phyloP scores from a whole-genome alignment of 2,797 vertebrate genomes.

The Acrocephalus scirpaceus region DNA sequence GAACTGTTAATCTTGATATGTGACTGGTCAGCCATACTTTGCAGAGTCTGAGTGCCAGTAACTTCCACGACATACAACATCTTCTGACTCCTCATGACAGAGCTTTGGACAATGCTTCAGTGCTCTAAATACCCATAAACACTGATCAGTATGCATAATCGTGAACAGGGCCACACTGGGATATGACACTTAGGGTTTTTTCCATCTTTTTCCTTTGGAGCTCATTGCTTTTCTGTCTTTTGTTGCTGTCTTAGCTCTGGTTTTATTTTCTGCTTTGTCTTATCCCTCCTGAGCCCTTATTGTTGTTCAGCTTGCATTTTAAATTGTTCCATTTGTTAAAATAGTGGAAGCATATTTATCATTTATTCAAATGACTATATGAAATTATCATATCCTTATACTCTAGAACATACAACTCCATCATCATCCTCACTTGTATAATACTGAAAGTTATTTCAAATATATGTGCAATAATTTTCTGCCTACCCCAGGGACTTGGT shows the following conservation, averaged over 20 bases:
- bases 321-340: background rate
- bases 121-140: background rate
- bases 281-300: background rate
- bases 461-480: background rate
- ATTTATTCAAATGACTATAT: background rate
- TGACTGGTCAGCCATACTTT: background rate
- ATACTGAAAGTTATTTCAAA: conserved; percentile 36
- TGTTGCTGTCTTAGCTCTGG: background rate
- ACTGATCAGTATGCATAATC: background rate
- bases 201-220: background rate
- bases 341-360: background rate
- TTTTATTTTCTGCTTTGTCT: background rate
- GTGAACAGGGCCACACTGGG: background rate
- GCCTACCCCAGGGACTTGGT: background rate
- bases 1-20: background rate
- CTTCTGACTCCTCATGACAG: background rate
- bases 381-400: background rate
- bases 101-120: background rate
- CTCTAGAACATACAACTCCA: background rate
- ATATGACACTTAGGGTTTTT: background rate
- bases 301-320: background rate
- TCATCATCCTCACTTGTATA: background rate
- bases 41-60: background rate
- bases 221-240: background rate
- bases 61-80: accelerated